phyloP scores from a whole-genome alignment of 2,113 vertebrate species.

The Paratilapia polleni region DNA sequence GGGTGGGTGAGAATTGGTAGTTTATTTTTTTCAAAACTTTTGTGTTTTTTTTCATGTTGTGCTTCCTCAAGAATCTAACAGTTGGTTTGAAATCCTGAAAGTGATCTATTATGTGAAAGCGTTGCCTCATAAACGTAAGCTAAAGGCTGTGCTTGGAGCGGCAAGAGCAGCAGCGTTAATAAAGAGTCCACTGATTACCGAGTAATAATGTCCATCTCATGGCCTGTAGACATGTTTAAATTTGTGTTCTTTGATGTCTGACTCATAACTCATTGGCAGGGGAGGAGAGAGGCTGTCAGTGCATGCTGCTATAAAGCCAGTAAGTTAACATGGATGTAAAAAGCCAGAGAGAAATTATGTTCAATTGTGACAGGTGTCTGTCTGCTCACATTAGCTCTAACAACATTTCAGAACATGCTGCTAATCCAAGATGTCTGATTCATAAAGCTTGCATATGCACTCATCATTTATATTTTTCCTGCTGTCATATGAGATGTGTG shows the following conservation, averaged over 20 bases:
- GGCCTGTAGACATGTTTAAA: slow-evolving; percentile 16
- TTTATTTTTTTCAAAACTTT: too few species aligned
- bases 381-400: background rate
- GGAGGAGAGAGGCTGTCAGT: background rate
- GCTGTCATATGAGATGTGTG: too few species aligned
- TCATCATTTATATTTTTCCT: too few species aligned
- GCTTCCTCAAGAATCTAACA: too few species aligned
- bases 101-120: slow-evolving; percentile 5
- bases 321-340: background rate
- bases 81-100: too few species aligned
- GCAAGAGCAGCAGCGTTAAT: slow-evolving; percentile 19
- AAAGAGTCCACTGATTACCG: slow-evolving; percentile 34
- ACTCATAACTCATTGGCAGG: slow-evolving; percentile 37
- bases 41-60: too few species aligned
- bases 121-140: slow-evolving; percentile 8
- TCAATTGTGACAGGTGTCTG: background rate
- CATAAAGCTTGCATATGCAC: background rate
- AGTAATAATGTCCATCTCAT: slow-evolving; percentile 27
- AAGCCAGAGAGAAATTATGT: slow-evolving; percentile 7
- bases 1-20: too few species aligned
- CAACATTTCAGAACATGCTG: background rate
- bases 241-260: background rate
- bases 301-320: slow-evolving; percentile 23
- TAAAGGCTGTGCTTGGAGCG: background rate
- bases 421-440: background rate